Conservation (phyloP, 53 echinoderm and acorn worm species). For the Holothuria leucospilota region DNA sequence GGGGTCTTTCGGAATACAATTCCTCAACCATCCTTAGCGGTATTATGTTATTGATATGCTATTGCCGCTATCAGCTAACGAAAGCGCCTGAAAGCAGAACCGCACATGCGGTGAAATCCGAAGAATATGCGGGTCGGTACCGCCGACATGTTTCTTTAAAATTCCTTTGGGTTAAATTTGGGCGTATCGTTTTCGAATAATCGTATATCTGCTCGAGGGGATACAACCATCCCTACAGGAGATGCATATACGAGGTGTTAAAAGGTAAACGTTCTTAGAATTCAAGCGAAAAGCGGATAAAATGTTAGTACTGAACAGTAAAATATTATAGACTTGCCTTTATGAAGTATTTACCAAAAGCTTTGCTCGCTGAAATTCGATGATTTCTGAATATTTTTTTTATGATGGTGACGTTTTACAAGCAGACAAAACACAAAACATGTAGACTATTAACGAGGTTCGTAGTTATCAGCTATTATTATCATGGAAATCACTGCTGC, state of each 20-base stretch:
- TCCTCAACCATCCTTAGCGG: neutral
- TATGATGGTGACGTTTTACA: too few relatives aligned
- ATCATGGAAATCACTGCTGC: too few relatives aligned
- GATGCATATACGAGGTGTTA: conserved; percentile 26
- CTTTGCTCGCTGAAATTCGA: too few relatives aligned
- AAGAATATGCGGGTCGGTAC: neutral
- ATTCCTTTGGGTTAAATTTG: conserved; percentile 20
- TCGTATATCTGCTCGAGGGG: neutral
- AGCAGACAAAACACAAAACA: too few relatives aligned
- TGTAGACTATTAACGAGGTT: too few relatives aligned
- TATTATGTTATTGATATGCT: conserved; percentile 31
- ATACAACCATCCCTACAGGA: conserved; percentile 1
- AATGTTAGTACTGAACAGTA: conserved; percentile 33
- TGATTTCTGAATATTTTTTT: too few relatives aligned
- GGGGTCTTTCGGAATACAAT: neutral
- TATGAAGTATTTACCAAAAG: too few relatives aligned
- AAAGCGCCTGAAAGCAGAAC: conserved; percentile 20
- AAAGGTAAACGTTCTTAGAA: conserved; percentile 10
- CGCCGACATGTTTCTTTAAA: neutral
- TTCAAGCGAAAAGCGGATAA: conserved; percentile 17
- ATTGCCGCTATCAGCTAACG: conserved; percentile 31
- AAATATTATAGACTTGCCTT: conserved; percentile 18
- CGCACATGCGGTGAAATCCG: conserved; percentile 23
- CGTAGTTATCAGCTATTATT: too few relatives aligned
- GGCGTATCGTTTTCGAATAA: conserved; percentile 36